Conservation (phyloP, 2,888 invertebrate genomes). For the Diarsia rubi region DNA sequence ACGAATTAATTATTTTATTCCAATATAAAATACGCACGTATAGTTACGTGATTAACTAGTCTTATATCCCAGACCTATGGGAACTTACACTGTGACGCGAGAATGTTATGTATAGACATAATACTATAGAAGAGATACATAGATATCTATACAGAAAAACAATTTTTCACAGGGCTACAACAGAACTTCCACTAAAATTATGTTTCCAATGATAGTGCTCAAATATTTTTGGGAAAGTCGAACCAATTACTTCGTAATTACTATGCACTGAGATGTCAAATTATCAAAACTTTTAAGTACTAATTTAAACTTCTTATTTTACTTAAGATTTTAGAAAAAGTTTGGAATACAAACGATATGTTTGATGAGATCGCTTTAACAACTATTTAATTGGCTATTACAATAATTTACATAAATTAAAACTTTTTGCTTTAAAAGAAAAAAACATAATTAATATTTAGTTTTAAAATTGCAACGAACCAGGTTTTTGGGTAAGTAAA, state of each 20-base stretch:
- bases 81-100: too few species aligned
- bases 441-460: not conserved
- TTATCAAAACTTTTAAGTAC: conserved; percentile 42
- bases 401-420: conserved; percentile 35
- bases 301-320: conserved; percentile 50
- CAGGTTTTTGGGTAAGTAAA: not conserved
- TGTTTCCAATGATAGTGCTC: conserved; percentile 5
- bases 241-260: conserved; percentile 49
- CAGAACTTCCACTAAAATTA: conserved; percentile 22
- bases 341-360: conserved; percentile 34
- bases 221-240: conserved; percentile 30
- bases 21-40: too few species aligned
- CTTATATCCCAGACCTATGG: too few species aligned
- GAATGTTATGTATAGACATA: too few species aligned
- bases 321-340: conserved; percentile 31
- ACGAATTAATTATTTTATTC: not conserved
- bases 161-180: not conserved
- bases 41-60: not conserved
- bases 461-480: not conserved
- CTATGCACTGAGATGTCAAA: conserved; percentile 40
- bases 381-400: conserved; percentile 36
- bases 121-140: too few species aligned
- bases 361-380: conserved; percentile 27
- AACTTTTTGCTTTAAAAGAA: conserved; percentile 1
- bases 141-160: too few species aligned